Evolutionary conservation across 2,888 invertebrate species (phyloP).

Genomic region (Julus scandinavius): DNA sequence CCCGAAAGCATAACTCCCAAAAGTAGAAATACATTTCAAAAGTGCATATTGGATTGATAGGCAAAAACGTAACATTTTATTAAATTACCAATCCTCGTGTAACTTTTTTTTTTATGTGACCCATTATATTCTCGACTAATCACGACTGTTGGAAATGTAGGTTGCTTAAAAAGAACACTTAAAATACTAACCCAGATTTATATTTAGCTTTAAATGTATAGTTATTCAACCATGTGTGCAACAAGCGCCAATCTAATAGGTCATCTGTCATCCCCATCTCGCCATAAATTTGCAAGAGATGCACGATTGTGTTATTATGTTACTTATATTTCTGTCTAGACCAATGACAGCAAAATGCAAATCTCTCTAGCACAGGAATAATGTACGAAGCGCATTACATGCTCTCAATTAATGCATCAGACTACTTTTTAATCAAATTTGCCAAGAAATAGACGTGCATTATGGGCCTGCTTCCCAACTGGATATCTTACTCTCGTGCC

Average conservation of each 20-base stretch:
- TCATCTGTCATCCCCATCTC: not conserved
- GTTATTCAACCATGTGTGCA: not conserved
- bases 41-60: not conserved
- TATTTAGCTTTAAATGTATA: not conserved
- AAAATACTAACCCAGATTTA: not conserved
- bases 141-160: not conserved
- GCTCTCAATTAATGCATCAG: conserved; percentile 19
- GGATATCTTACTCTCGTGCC: not conserved
- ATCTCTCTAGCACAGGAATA: not conserved
- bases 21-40: not conserved
- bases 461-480: not conserved
- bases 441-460: conserved; percentile 6
- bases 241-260: not conserved
- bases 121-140: not conserved
- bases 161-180: not conserved
- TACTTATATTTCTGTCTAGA: conserved; percentile 17
- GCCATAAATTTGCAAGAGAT: not conserved
- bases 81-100: not conserved
- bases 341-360: conserved; percentile 34
- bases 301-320: not conserved
- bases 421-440: conserved; percentile 36
- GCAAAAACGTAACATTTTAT: not conserved
- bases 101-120: not conserved
- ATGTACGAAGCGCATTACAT: not conserved
- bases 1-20: not conserved